A percentile compares a stretch with the other conserved stretches of the same genome.
phyloP scores from a whole-genome alignment of 92 coral and sea anemone genomes.

The Porites rus region DNA sequence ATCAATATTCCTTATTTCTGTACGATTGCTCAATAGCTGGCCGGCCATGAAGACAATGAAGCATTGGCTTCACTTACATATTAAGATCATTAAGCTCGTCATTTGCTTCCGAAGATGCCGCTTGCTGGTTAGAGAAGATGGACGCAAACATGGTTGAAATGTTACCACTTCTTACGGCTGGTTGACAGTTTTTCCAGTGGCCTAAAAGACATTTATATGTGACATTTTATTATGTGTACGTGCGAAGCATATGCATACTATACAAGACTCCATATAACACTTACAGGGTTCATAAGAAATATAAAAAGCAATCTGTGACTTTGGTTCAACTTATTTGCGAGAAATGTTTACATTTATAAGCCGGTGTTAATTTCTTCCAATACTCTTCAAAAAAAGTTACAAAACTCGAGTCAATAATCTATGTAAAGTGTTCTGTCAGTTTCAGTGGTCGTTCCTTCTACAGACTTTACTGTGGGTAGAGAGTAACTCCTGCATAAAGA shows the following conservation, averaged over 20 bases:
- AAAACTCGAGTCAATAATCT: too few species aligned
- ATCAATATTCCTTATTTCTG: too few species aligned
- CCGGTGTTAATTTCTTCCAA: too few species aligned
- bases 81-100: neutral
- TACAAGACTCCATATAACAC: conserved; percentile 4
- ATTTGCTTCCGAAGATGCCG: conserved; percentile 7
- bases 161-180: conserved; percentile 15
- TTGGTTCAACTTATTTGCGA: too few species aligned
- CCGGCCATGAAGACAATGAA: conserved; percentile 6
- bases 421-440: too few species aligned
- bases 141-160: conserved; percentile 15
- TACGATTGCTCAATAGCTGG: conserved; percentile 9
- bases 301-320: too few species aligned
- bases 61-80: conserved; percentile 13
- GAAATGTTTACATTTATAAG: too few species aligned
- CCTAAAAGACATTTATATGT: neutral
- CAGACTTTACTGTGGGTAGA: too few species aligned
- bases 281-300: neutral
- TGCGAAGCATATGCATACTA: neutral
- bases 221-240: too few species aligned
- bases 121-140: neutral
- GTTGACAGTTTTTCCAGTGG: conserved; percentile 20
- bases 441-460: too few species aligned
- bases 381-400: too few species aligned
- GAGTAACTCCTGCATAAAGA: neutral